Percentiles rank a stretch among this genome's conserved stretches.
Evolutionary conservation across 2,797 vertebrate species (phyloP).

Genomic region (Leontocebus nigricollis): DNA sequence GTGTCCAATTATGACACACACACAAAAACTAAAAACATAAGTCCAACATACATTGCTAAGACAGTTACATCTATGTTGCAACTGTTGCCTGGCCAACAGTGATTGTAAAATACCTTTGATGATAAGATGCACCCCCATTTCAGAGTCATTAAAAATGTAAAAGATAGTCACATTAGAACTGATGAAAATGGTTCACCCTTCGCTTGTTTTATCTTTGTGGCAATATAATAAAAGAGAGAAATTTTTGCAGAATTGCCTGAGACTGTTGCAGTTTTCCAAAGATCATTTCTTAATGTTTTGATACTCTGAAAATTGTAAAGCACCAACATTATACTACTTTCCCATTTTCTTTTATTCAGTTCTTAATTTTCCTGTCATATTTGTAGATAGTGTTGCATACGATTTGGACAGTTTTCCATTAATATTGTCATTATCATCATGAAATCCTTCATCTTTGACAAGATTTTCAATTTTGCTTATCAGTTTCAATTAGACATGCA

Average conservation of each 20-base stretch:
- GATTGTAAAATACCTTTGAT: background rate
- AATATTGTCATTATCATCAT: background rate
- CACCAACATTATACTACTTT: background rate
- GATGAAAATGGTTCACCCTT: background rate
- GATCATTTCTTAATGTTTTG: constrained; percentile 8
- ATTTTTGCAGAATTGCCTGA: background rate
- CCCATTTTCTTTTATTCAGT: background rate
- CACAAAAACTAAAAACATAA: background rate
- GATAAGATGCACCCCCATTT: background rate
- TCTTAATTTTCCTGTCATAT: background rate
- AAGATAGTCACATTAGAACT: background rate
- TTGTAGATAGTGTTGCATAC: background rate
- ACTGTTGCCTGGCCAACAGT: background rate
- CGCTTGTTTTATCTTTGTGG: background rate
- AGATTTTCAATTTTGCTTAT: background rate
- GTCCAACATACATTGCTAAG: no score
- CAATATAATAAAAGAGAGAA: background rate
- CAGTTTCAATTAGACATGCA: background rate
- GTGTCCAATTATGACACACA: background rate
- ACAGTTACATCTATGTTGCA: background rate
- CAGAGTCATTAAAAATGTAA: background rate
- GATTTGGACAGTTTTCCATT: background rate
- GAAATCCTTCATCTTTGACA: constrained; percentile 14
- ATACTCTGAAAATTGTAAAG: background rate
- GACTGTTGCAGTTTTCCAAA: background rate